Conservation (phyloP, 2,113 vertebrate species). For the Psilopsiagon aymara region DNA sequence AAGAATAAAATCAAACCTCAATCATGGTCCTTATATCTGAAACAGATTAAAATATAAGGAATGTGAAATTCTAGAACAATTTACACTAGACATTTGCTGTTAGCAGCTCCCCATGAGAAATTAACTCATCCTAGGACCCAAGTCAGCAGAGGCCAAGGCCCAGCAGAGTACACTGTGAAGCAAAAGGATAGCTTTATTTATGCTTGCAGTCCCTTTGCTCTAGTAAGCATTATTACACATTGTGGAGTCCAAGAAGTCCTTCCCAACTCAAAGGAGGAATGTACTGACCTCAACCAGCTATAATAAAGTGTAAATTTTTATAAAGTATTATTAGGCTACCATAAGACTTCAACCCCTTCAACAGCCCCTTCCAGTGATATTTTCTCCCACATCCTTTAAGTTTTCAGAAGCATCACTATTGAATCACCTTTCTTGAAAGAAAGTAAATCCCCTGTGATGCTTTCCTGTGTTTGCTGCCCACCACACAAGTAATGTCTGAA, state of each 20-base stretch:
- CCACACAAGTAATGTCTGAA: not conserved
- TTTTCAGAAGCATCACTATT: not conserved
- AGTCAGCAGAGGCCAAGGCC: not conserved
- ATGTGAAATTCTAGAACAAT: not conserved
- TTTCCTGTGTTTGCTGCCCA: not conserved
- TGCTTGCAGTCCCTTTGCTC: not conserved
- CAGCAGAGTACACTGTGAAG: not conserved
- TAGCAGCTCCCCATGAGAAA: not conserved
- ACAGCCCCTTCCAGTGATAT: not conserved
- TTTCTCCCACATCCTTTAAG: not conserved
- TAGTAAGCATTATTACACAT: fast-evolving
- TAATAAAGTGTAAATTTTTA: not conserved
- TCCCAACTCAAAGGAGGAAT: not conserved
- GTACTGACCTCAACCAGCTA: not conserved
- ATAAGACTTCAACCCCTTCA: fast-evolving
- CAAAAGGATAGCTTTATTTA: not conserved
- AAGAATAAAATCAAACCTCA: not conserved
- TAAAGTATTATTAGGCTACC: not conserved
- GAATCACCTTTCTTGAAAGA: not conserved
- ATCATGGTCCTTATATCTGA: not conserved
- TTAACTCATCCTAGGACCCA: not conserved
- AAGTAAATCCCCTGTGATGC: not conserved
- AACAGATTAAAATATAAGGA: not conserved
- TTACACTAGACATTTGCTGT: not conserved
- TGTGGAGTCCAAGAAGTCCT: not conserved